Conservation (phyloP, 2,113 vertebrate species). For the Gracilinanus agilis region DNA sequence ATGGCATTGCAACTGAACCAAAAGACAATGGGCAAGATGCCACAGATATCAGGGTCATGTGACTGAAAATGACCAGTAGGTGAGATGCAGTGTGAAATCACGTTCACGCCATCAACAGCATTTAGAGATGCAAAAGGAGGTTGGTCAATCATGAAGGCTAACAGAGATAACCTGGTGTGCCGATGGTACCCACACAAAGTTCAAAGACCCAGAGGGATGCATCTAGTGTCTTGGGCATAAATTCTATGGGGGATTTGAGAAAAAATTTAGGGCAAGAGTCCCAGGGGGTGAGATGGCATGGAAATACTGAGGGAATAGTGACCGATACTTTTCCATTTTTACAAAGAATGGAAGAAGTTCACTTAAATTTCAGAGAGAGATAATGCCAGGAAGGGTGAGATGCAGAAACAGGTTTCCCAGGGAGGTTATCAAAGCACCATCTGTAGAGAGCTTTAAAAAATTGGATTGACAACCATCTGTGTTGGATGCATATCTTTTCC, state of each 20-base stretch:
- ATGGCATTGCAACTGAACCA: not conserved
- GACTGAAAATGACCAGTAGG: not conserved
- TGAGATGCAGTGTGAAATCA: not conserved
- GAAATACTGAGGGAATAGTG: not conserved
- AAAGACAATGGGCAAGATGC: not conserved
- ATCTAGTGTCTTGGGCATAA: not conserved
- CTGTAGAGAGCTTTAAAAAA: not conserved
- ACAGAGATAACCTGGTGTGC: not conserved
- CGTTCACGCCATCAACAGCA: not conserved
- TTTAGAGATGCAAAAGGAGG: not conserved
- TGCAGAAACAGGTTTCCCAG: not conserved
- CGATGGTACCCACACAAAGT: not conserved
- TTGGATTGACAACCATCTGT: slow-evolving; percentile 2
- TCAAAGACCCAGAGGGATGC: not conserved
- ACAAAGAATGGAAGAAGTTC: not conserved
- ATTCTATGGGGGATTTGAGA: not conserved
- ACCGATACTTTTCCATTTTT: not conserved
- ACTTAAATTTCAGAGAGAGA: not conserved
- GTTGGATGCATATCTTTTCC: not conserved
- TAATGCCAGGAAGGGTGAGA: not conserved
- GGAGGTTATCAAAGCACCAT: slow-evolving; percentile 4
- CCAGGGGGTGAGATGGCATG: not conserved
- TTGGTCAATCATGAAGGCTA: not conserved
- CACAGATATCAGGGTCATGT: not conserved
- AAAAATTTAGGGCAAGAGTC: not conserved